phyloP scores from a whole-genome alignment of 2,888 invertebrate species.

The Nomada goodeniana region DNA sequence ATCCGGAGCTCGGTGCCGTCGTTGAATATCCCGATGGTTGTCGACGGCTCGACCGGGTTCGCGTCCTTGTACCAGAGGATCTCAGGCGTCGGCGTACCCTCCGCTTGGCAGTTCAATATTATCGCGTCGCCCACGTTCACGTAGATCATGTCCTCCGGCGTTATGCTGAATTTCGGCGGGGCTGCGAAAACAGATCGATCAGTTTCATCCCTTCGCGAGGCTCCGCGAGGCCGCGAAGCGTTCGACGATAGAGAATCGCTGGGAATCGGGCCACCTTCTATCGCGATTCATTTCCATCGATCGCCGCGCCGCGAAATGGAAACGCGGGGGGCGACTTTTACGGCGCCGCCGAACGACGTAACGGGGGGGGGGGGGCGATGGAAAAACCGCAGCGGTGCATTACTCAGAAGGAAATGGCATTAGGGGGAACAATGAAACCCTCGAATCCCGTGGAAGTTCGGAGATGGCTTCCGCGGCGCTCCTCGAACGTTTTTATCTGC shows the following conservation, averaged over 20 bases:
- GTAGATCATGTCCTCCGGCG: conserved; percentile 98
- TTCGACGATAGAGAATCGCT: neutral
- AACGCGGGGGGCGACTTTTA: conserved; percentile 5
- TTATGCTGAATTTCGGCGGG: conserved; percentile 97
- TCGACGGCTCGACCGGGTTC: conserved; percentile 94
- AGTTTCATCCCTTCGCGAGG: neutral
- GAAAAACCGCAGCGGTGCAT: conserved; percentile 23
- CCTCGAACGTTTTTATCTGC: conserved; percentile 50
- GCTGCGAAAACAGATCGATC: conserved; percentile 84
- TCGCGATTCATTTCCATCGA: conserved; percentile 21
- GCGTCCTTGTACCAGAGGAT: conserved; percentile 98
- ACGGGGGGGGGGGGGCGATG: neutral
- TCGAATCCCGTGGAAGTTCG: conserved; percentile 44
- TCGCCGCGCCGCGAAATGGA: conserved; percentile 12
- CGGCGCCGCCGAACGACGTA: conserved; percentile 15
- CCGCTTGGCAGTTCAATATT: conserved; percentile 98
- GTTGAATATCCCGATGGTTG: conserved; percentile 95
- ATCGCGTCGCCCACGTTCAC: conserved; percentile 98
- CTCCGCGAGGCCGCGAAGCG: neutral
- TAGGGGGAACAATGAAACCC: conserved; percentile 58
- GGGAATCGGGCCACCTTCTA: neutral
- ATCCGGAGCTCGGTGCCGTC: conserved; percentile 97
- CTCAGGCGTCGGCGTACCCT: conserved; percentile 97
- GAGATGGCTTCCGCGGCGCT: conserved; percentile 39
- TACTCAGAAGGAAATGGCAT: conserved; percentile 46